These are phyloP conservation scores for Ceratitis capitata DNA, from an alignment of 1,140 invertebrate genomes.

Conservation along the genomic window DNA sequence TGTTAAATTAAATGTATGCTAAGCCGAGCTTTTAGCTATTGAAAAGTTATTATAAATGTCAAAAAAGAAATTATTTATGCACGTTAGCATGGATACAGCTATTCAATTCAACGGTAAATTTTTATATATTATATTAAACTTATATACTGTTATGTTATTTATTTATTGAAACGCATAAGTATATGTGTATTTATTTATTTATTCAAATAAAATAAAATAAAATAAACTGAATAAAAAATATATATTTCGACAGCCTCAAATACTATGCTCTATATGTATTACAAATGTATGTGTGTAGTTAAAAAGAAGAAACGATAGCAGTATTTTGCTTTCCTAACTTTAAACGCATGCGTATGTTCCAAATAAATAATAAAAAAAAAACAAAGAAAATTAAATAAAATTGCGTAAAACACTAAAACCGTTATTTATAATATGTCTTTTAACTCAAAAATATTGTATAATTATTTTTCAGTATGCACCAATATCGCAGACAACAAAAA, in stretches of 20 bases:
- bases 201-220: not conserved
- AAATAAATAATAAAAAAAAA: not conserved
- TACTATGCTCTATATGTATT: slow-evolving; percentile 1
- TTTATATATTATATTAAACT: not conserved
- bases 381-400: not conserved
- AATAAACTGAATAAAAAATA: not conserved
- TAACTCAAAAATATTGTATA: not conserved
- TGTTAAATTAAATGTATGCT: no score
- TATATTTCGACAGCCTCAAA: not conserved
- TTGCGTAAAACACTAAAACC: not conserved
- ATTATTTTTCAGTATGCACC: no score
- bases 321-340: slow-evolving; percentile 7
- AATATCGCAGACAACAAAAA: no score
- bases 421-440: not conserved
- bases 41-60: no score
- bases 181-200: not conserved
- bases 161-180: not conserved
- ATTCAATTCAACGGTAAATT: not conserved
- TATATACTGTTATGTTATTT: not conserved
- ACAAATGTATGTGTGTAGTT: not conserved
- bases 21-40: no score
- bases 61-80: no score
- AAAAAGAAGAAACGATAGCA: not conserved
- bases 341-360: not conserved
- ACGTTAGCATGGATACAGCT: not conserved